Conservation (phyloP, 2,113 vertebrate species). For the Megaleporinus macrocephalus region DNA sequence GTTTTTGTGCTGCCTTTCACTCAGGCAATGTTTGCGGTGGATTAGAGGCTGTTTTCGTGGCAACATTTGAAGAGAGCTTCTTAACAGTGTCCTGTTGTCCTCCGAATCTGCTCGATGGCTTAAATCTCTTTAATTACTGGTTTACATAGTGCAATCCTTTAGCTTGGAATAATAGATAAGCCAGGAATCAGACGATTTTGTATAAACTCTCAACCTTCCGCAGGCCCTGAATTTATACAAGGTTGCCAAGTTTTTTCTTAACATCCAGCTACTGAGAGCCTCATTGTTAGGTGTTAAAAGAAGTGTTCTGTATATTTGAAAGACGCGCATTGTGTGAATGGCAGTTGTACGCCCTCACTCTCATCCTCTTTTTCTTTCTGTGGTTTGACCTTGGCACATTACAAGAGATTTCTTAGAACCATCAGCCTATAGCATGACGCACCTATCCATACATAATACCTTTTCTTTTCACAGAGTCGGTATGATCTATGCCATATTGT, state of each 20-base stretch:
- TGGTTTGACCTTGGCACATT: constrained; percentile 4
- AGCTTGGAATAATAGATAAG: constrained; percentile 31
- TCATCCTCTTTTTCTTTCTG: background rate
- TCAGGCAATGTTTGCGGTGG: constrained; percentile 24
- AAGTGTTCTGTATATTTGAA: constrained; percentile 25
- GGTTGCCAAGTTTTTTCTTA: constrained; percentile 24
- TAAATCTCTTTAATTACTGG: constrained; percentile 21
- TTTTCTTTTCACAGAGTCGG: background rate
- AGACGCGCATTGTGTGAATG: constrained; percentile 12
- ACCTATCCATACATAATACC: constrained; percentile 6
- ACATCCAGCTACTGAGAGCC: constrained; percentile 1
- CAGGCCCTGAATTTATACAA: constrained; percentile 27
- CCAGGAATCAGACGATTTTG: background rate
- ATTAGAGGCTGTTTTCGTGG: constrained; percentile 28
- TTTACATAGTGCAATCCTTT: background rate
- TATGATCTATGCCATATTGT: background rate
- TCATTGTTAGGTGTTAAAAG: constrained; percentile 35
- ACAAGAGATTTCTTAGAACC: background rate
- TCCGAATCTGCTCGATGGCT: background rate
- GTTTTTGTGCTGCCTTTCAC: constrained; percentile 6
- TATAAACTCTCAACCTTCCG: background rate
- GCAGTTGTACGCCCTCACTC: background rate
- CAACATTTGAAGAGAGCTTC: background rate
- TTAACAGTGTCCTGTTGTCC: background rate
- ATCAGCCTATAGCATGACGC: background rate